These are phyloP conservation scores for Cercopithecus mona DNA, from an alignment of 2,113 vertebrate genomes.

Conservation along the genomic window DNA sequence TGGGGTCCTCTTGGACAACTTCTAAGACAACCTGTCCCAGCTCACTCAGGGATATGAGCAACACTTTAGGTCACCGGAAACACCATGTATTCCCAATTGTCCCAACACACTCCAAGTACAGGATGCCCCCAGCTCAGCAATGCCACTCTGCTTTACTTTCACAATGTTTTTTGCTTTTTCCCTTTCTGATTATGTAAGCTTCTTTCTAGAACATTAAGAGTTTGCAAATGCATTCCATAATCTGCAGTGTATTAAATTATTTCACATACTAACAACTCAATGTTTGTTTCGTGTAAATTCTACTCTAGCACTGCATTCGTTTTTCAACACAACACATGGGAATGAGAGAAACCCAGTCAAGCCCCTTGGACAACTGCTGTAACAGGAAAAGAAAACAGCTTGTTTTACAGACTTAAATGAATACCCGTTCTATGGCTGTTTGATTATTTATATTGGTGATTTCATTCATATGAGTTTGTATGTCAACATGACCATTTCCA, in stretches of 20 bases:
- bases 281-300: not conserved
- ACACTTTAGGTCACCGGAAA: not conserved
- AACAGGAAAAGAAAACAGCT: not conserved
- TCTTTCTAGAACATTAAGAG: not conserved
- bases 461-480: not conserved
- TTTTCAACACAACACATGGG: not conserved
- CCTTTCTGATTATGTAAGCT: not conserved
- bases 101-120: not conserved
- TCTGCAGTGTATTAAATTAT: not conserved
- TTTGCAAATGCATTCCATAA: not conserved
- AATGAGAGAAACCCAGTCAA: not conserved
- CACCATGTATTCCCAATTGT: not conserved
- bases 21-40: not conserved
- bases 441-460: not conserved
- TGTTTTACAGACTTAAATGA: not conserved
- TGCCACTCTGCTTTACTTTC: not conserved
- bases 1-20: not conserved
- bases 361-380: not conserved
- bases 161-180: not conserved
- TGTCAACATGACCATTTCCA: not conserved
- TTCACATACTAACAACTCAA: not conserved
- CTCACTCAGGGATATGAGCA: accelerated
- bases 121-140: too few relatives aligned
- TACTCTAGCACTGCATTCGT: not conserved
- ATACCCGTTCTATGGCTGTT: not conserved